Percentiles rank a stretch among this genome's conserved stretches.
phyloP scores from a whole-genome alignment of 2,797 vertebrate species.

The Aphelocoma californica region DNA sequence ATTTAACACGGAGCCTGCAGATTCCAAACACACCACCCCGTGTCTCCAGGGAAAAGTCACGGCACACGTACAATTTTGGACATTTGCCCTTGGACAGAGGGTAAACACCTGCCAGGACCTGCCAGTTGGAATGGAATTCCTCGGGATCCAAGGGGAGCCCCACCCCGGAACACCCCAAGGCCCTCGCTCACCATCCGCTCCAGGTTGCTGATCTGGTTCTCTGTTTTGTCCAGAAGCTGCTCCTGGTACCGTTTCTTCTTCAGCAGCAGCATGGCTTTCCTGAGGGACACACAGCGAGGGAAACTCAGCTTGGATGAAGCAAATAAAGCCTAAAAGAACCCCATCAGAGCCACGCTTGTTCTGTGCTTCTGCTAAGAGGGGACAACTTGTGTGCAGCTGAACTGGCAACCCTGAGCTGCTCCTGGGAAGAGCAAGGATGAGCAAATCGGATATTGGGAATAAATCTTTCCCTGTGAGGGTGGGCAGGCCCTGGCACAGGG shows the following conservation, averaged over 20 bases:
- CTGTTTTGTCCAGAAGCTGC: constrained; percentile 87
- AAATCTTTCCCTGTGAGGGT: accelerated
- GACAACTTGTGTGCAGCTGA: accelerated
- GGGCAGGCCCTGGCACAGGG: not conserved
- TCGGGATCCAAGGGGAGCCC: not conserved
- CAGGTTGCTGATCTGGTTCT: constrained; percentile 90
- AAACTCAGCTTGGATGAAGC: not conserved
- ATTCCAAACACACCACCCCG: accelerated
- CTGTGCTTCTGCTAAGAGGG: not conserved
- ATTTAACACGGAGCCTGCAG: accelerated
- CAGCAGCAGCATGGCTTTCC: constrained; percentile 87
- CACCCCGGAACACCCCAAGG: not conserved
- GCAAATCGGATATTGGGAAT: not conserved
- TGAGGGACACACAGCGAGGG: constrained; percentile 33
- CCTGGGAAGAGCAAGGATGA: accelerated
- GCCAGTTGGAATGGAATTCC: not conserved
- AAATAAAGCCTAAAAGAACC: not conserved
- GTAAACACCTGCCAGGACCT: too few species aligned
- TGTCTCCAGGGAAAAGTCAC: accelerated
- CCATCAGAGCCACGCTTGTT: accelerated
- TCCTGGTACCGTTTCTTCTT: constrained; percentile 94
- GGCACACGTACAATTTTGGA: accelerated
- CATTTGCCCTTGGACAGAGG: not conserved
- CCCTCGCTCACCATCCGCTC: constrained; percentile 85
- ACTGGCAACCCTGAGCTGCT: accelerated